Percentiles rank a stretch among this genome's conserved stretches.
phyloP scores from a whole-genome alignment of 2,113 vertebrate species.

The Eptesicus fuscus region DNA sequence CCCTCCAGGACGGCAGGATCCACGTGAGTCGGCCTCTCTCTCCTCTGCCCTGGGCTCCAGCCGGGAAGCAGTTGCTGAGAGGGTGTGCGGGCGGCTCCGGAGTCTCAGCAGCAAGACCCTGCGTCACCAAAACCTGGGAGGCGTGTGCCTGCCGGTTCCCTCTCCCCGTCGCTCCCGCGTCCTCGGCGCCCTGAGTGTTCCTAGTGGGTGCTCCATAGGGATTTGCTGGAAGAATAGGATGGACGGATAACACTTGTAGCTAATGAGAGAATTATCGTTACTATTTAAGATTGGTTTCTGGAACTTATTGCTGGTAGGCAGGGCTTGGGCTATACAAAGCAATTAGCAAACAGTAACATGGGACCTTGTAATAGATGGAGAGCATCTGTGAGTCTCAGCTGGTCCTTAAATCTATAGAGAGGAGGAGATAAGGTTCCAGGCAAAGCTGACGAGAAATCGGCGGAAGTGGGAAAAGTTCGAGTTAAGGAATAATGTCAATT shows the following conservation, averaged over 20 bases:
- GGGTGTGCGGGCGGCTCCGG: background rate
- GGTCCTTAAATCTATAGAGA: background rate
- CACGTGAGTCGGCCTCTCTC: constrained; percentile 85
- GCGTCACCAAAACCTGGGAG: background rate
- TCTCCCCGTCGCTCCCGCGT: background rate
- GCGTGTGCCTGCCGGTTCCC: no score
- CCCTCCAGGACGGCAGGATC: constrained; percentile 93
- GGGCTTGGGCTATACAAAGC: background rate
- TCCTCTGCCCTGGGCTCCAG: background rate
- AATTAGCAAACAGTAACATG: background rate
- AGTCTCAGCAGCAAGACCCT: background rate
- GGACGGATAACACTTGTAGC: background rate
- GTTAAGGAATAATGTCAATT: background rate
- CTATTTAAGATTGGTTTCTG: background rate
- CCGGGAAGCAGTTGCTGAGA: background rate
- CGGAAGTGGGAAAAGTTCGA: background rate
- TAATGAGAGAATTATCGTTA: background rate
- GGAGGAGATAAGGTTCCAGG: background rate
- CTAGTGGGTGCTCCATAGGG: background rate
- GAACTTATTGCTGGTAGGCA: background rate
- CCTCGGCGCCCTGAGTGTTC: background rate
- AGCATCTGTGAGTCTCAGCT: background rate
- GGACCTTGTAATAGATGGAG: background rate
- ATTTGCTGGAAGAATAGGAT: background rate
- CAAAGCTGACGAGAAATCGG: background rate